Percentiles rank a stretch among this genome's conserved stretches.
Conservation (phyloP, 2,113 vertebrate genomes). For the Brienomyrus brachyistius region DNA sequence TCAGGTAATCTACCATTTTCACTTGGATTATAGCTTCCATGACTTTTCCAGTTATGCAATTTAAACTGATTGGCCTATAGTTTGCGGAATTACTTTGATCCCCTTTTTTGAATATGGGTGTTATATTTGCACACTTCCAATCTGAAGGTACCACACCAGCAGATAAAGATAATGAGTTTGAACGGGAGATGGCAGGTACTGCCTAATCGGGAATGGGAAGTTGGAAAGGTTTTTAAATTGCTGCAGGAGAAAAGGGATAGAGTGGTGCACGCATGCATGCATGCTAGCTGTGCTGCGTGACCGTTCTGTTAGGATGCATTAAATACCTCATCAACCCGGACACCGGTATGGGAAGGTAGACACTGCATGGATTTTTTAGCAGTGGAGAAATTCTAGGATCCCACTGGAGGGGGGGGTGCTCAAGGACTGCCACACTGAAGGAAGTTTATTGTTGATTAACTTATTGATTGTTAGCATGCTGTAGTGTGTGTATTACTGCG, state of each 20-base stretch:
- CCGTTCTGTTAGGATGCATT: neutral
- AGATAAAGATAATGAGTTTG: neutral
- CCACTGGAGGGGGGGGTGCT: neutral
- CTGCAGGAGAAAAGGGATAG: neutral
- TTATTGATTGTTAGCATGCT: neutral
- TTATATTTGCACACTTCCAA: too few relatives aligned
- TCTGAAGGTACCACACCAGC: too few relatives aligned
- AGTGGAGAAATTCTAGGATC: neutral
- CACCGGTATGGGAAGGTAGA: neutral
- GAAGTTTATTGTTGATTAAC: neutral
- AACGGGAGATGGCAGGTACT: neutral
- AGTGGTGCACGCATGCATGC: neutral
- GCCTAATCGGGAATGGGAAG: neutral
- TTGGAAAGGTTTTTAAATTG: neutral
- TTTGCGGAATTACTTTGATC: too few relatives aligned
- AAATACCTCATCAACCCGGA: neutral
- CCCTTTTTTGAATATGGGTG: too few relatives aligned
- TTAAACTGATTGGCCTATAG: too few relatives aligned
- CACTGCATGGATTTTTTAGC: neutral
- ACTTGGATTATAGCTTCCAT: too few relatives aligned
- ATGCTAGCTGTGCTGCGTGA: neutral
- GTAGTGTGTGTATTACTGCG: neutral
- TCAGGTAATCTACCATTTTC: too few relatives aligned
- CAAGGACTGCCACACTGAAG: neutral
- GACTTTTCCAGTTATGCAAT: too few relatives aligned